Evolutionary conservation across 2,888 invertebrate species (phyloP).

Genomic region (Hyposoter didymator): DNA sequence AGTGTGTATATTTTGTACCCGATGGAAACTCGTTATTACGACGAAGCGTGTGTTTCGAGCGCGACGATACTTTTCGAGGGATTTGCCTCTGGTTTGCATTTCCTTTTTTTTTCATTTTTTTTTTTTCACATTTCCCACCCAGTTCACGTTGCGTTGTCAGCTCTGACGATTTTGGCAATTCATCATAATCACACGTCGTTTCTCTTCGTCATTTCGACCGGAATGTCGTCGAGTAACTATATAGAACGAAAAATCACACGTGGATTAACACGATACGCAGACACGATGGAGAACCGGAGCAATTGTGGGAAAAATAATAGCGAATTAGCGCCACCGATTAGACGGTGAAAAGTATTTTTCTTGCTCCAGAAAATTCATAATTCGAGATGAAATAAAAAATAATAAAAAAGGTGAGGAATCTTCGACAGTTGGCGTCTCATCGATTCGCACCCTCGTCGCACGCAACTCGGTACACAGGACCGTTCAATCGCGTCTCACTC

Average conservation of each 20-base stretch:
- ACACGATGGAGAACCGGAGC: too few species aligned
- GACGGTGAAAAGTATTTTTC: neutral
- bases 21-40: constrained; percentile 59
- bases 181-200: constrained; percentile 16
- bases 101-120: constrained; percentile 31
- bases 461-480: neutral
- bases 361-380: neutral
- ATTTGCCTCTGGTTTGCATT: constrained; percentile 36
- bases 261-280: neutral
- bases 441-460: neutral
- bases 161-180: constrained; percentile 15
- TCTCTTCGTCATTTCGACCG: neutral
- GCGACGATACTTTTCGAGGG: constrained; percentile 67
- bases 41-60: constrained; percentile 55
- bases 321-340: neutral
- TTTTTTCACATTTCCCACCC: neutral
- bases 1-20: constrained; percentile 50
- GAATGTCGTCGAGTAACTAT: neutral
- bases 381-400: neutral
- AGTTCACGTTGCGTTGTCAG: neutral
- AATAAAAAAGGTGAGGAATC: constrained; percentile 6
- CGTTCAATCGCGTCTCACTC: neutral
- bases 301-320: neutral
- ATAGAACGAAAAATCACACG: constrained; percentile 17
- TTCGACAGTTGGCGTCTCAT: neutral